A percentile compares a stretch with the other conserved stretches of the same genome.
Conservation (phyloP, 2,113 vertebrate species). For the Tauraco erythrolophus region DNA sequence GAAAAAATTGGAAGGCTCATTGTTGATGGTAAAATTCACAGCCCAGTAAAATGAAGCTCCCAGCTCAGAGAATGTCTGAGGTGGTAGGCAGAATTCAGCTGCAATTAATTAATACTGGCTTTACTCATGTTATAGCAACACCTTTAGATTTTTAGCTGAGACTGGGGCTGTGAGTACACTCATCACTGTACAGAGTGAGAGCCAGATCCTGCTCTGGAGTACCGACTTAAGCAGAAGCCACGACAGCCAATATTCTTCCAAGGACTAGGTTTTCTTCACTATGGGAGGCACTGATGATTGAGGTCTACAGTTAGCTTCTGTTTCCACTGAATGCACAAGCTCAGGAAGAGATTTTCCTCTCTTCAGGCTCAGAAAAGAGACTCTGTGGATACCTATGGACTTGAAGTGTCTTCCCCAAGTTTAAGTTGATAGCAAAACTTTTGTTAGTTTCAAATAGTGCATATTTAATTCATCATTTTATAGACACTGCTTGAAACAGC, state of each 20-base stretch:
- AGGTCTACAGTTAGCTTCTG: not conserved
- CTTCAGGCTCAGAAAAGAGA: not conserved
- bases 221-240: not conserved
- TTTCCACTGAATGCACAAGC: not conserved
- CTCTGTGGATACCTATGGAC: not conserved
- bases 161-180: not conserved
- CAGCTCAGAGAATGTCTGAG: not conserved
- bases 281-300: not conserved
- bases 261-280: not conserved
- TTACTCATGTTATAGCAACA: not conserved
- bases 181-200: not conserved
- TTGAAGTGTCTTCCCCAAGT: not conserved
- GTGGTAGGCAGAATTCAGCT: not conserved
- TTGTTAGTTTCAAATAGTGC: not conserved
- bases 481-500: not conserved
- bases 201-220: not conserved
- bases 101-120: not conserved
- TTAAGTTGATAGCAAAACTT: not conserved
- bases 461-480: not conserved
- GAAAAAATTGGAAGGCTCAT: not conserved
- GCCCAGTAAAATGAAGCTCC: not conserved
- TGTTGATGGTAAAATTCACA: not conserved
- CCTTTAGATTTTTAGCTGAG: not conserved
- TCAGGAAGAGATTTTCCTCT: not conserved
- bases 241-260: not conserved